These are phyloP conservation scores for Sarcophaga bullata DNA, from an alignment of 1,140 invertebrate genomes.

Conservation along the genomic window DNA sequence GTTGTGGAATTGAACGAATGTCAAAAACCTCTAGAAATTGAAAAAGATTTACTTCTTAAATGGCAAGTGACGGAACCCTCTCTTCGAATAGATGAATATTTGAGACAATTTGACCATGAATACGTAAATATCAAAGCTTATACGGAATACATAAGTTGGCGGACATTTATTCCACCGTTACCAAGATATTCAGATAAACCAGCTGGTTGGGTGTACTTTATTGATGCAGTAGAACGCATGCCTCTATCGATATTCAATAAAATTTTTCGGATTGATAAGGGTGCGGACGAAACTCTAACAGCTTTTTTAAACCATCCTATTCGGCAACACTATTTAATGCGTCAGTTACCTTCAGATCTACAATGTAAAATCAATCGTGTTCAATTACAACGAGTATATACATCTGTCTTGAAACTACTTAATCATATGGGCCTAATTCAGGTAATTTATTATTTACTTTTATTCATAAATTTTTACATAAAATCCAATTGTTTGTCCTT, in stretches of 20 bases:
- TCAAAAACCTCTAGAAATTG: slow-evolving; percentile 60
- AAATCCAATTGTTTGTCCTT: too few relatives aligned
- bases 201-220: slow-evolving; percentile 79
- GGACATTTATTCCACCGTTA: slow-evolving; percentile 79
- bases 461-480: too few relatives aligned
- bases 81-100: slow-evolving; percentile 50
- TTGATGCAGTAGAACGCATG: slow-evolving; percentile 77
- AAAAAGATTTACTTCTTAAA: slow-evolving; percentile 63
- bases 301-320: slow-evolving; percentile 76
- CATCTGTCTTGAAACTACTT: slow-evolving; percentile 70
- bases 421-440: slow-evolving; percentile 78
- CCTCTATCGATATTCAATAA: slow-evolving; percentile 79
- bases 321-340: slow-evolving; percentile 73
- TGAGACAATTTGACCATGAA: slow-evolving; percentile 64
- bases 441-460: too few relatives aligned
- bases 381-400: slow-evolving; percentile 74
- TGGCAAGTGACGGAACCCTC: slow-evolving; percentile 64
- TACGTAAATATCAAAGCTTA: slow-evolving; percentile 66
- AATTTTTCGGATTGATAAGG: slow-evolving; percentile 71
- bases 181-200: slow-evolving; percentile 72
- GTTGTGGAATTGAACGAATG: slow-evolving; percentile 69
- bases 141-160: slow-evolving; percentile 72
- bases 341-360: slow-evolving; percentile 53
- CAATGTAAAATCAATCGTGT: slow-evolving; percentile 50
- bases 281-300: slow-evolving; percentile 70